Evolutionary conservation across 2,888 invertebrate species (phyloP).

Genomic region (Epiperipatus broadwayi): DNA sequence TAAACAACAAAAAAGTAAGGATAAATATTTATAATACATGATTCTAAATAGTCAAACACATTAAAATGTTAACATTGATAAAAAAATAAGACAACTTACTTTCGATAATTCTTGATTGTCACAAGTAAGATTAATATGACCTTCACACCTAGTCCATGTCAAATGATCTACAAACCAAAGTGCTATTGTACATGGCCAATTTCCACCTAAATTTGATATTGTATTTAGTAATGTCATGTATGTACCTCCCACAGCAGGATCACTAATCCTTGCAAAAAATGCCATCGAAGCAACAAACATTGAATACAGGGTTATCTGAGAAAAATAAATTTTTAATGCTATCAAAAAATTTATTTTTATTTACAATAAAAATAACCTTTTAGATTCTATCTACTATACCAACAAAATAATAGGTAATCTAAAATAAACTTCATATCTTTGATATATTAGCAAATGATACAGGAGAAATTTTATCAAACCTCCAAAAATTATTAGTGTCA

Average conservation of each 20-base stretch:
- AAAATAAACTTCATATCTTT: no score
- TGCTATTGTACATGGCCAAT: slow-evolving; percentile 82
- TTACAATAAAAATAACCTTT: slow-evolving; percentile 7
- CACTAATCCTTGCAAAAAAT: slow-evolving; percentile 89
- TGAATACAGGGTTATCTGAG: slow-evolving; percentile 68
- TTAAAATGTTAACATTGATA: no score
- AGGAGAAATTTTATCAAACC: no score
- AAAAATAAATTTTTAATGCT: slow-evolving; percentile 18
- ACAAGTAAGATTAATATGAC: slow-evolving; percentile 17
- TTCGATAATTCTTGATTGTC: no score
- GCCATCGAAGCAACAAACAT: slow-evolving; percentile 98
- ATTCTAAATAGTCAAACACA: no score
- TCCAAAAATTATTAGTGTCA: no score
- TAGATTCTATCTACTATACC: no score
- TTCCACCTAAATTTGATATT: slow-evolving; percentile 83
- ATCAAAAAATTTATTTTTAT: slow-evolving; percentile 5
- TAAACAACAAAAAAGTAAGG: no score
- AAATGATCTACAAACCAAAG: slow-evolving; percentile 76
- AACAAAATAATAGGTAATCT: no score
- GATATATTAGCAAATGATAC: no score
- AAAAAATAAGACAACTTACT: no score
- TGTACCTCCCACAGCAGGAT: slow-evolving; percentile 88
- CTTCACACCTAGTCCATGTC: slow-evolving; percentile 51
- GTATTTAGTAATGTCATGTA: slow-evolving; percentile 98
- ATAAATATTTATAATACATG: no score